Conservation (phyloP, 2,888 invertebrate species). For the Drosophila bunnanda region DNA sequence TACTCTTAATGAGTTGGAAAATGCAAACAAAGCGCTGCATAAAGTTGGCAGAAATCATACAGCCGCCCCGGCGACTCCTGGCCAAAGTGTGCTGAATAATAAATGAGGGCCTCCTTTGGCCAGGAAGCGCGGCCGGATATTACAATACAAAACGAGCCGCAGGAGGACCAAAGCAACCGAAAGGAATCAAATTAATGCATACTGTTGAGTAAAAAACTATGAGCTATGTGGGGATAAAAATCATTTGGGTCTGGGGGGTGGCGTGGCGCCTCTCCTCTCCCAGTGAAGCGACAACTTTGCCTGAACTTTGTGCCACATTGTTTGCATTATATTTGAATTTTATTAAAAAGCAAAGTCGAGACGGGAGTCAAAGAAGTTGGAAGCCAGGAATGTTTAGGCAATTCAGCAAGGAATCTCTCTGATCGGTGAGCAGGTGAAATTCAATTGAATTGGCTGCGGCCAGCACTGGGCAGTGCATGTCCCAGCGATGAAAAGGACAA, state of each 20-base stretch:
- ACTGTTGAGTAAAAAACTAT: constrained; percentile 56
- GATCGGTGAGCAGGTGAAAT: background rate
- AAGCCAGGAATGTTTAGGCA: background rate
- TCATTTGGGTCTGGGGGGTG: too few species aligned
- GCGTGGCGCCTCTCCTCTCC: too few species aligned
- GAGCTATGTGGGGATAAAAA: constrained; percentile 21
- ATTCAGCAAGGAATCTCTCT: background rate
- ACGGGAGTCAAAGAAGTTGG: background rate
- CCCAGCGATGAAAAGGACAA: constrained; percentile 8
- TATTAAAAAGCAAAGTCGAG: constrained; percentile 39
- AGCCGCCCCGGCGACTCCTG: constrained; percentile 16
- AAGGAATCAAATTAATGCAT: constrained; percentile 62
- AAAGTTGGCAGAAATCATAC: constrained; percentile 32
- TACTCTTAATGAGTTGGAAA: constrained; percentile 65
- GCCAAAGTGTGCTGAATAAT: constrained; percentile 28
- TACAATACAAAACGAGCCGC: constrained; percentile 54
- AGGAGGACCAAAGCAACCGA: constrained; percentile 21
- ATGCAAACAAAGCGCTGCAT: constrained; percentile 60
- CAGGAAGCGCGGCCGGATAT: constrained; percentile 51
- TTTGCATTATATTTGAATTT: constrained; percentile 59
- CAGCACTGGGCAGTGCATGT: background rate
- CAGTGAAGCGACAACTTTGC: constrained; percentile 37
- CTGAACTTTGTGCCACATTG: constrained; percentile 45
- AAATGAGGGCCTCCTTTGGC: constrained; percentile 31
- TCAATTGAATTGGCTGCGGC: background rate